Percentiles rank a stretch among this genome's conserved stretches.
phyloP scores from a whole-genome alignment of 2,888 invertebrate species.

The Brenthis ino region DNA sequence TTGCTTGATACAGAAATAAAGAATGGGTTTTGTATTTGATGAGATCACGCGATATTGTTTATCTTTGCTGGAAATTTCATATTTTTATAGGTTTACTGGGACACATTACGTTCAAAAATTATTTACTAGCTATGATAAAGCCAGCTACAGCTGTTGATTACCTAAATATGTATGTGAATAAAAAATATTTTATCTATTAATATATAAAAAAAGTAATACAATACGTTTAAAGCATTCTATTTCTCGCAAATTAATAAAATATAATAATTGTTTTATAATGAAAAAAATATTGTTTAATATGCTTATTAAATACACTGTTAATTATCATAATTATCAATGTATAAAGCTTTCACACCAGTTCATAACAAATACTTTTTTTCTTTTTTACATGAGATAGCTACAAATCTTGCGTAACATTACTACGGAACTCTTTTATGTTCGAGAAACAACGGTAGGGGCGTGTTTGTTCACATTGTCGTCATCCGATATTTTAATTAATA shows the following conservation, averaged over 20 bases:
- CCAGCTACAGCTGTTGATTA: too few relatives aligned
- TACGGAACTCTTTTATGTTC: slow-evolving; percentile 60
- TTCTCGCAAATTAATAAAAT: too few relatives aligned
- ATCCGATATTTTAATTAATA: slow-evolving; percentile 10
- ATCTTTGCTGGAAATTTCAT: slow-evolving; percentile 10
- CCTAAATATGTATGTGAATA: too few relatives aligned
- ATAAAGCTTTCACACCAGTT: slow-evolving; percentile 22
- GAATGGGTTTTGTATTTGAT: slow-evolving; percentile 22
- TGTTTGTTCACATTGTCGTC: slow-evolving; percentile 40
- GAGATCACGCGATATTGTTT: slow-evolving; percentile 25
- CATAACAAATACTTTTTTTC: slow-evolving; percentile 24
- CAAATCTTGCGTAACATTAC: slow-evolving; percentile 60
- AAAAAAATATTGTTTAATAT: too few relatives aligned
- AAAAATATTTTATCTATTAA: too few relatives aligned
- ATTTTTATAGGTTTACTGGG: neutral
- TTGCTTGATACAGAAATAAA: slow-evolving; percentile 18
- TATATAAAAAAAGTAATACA: too few relatives aligned
- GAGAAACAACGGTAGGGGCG: slow-evolving; percentile 62
- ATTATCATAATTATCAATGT: neutral
- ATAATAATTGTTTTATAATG: too few relatives aligned
- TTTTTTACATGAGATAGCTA: slow-evolving; percentile 49
- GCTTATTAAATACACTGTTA: neutral
- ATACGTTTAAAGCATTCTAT: too few relatives aligned
- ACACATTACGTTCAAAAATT: too few relatives aligned
- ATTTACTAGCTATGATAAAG: too few relatives aligned